phyloP scores from a whole-genome alignment of 2,113 vertebrate species.

The Proteles cristata region DNA sequence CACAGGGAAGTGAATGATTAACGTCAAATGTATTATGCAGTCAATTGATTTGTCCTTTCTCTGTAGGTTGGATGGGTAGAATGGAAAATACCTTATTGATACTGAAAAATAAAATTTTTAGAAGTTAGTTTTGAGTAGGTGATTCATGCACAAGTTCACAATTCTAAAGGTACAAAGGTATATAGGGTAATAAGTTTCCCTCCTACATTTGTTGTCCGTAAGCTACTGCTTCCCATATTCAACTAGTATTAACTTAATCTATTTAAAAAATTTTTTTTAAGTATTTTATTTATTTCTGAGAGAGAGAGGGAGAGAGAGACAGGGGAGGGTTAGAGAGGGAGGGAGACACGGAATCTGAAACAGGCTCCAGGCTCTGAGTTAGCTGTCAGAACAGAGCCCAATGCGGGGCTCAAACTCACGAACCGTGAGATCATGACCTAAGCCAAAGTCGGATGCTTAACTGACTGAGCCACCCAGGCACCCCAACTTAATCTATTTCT shows the following conservation, averaged over 20 bases:
- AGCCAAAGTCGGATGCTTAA: no score
- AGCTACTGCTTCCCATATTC: background rate
- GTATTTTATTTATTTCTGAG: no score
- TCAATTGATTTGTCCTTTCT: background rate
- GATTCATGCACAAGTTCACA: background rate
- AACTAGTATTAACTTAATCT: background rate
- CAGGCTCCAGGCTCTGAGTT: no score
- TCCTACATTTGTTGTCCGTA: background rate
- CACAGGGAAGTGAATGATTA: background rate
- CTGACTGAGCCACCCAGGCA: no score
- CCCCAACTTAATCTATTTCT: background rate
- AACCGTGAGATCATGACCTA: no score
- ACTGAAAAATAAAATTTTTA: background rate
- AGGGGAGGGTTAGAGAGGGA: no score
- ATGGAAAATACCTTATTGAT: slow-evolving; percentile 5
- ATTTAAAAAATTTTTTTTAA: background rate
- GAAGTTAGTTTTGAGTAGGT: background rate
- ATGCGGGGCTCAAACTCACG: no score
- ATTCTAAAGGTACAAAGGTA: background rate
- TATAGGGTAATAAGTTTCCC: background rate
- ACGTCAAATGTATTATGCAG: background rate
- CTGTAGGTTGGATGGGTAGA: background rate
- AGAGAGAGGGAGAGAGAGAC: no score
- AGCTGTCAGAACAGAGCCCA: no score
- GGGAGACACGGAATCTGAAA: no score